Base-by-base conservation (phyloP, 2,888 invertebrate genomes). In the Cephus pulcher region DNA sequence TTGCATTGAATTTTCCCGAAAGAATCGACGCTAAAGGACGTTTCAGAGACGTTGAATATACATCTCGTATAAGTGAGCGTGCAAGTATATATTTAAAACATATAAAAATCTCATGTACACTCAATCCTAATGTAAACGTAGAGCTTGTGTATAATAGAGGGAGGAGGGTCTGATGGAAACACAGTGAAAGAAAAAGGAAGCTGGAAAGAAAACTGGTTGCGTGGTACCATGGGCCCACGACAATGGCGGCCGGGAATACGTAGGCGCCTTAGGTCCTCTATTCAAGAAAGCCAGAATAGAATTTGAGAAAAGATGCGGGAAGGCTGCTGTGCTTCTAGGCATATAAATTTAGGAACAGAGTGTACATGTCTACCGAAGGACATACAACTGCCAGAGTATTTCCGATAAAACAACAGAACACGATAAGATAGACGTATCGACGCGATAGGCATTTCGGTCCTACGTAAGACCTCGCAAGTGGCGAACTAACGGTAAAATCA, bases 181-280 rank as follows among this genome's bases (percentile, higher is more conserved):
- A 88, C 83, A 85, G 86, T 84, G 85, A 87, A 88, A 87, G 86
- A 88, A 79, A 37, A 71, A 34, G 74, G 35, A 34, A 74, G 74
- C 12, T 74, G 12, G 32, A 78, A 79, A 78, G 86, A 82, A 84
- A 86, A 84, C 87, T 86, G 86, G 85, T 89, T 85, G 88, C 71
- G 34, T 12, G 71, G 34, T 33, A 34, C 32, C 33, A 71, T 32
- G 80, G 83, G 84, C 79, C 82, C 78, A 79, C 79, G 88, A 87
- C 88, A 89, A 33, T 86, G 83, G 84, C 84, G 80, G 82, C 80
- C 84, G 85, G 86, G 88, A 88, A 89, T 89, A 89, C 89, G 87
- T 88, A 87, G 89, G 88, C 86, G 89, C 89, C 88, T 87, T 87
- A 85, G 88, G 88, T 86, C 83, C 83, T 79, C 86, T 87, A 86